Conservation (phyloP, 2,113 vertebrate genomes). For the Charadrius vociferus region DNA sequence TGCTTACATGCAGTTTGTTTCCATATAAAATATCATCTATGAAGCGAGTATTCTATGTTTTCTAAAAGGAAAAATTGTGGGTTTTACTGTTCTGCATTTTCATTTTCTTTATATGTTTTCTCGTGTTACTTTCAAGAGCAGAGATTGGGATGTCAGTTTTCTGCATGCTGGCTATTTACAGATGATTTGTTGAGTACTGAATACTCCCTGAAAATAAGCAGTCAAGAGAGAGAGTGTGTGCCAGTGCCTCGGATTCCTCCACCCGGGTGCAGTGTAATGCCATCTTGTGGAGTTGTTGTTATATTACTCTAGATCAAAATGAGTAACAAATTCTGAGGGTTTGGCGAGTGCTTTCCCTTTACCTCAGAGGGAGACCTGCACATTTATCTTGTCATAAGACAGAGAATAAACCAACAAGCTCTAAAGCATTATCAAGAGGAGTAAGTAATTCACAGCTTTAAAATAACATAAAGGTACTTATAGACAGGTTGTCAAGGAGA, state of each 20-base stretch:
- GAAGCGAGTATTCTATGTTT: background rate
- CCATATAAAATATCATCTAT: background rate
- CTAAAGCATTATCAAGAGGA: background rate
- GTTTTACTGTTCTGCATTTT: background rate
- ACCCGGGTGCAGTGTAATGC: background rate
- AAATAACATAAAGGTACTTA: background rate
- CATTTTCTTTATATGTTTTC: background rate
- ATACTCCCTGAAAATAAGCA: background rate
- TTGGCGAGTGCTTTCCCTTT: background rate
- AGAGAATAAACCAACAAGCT: background rate
- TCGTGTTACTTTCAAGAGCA: background rate
- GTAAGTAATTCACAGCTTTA: background rate
- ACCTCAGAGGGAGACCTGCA: background rate
- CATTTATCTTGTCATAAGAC: background rate
- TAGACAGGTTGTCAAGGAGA: background rate
- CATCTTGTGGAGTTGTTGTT: constrained; percentile 15
- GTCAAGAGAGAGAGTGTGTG: background rate
- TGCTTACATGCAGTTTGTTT: background rate
- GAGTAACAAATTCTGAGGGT: background rate
- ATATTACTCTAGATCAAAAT: background rate
- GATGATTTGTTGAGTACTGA: background rate
- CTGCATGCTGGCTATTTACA: background rate
- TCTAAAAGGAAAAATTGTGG: background rate
- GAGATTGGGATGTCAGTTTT: background rate
- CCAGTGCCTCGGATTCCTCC: rapidly evolving